Evolutionary conservation across 64 coral and sea anemone genomes (phyloP), one percentile per base, ranked within the genome.

Genomic region (Actinia equina): DNA sequence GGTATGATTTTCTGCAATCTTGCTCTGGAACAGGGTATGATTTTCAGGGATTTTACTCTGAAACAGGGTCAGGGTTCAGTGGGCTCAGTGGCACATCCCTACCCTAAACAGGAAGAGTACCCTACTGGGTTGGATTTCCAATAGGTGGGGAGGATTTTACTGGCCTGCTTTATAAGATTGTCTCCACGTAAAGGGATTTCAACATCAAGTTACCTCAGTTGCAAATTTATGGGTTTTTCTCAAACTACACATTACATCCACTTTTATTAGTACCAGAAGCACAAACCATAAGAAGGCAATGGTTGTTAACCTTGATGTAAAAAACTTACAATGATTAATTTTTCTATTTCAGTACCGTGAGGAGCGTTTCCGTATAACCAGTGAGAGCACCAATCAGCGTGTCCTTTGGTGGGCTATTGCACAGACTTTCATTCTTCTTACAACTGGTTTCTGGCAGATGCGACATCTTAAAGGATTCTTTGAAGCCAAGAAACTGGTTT

Each of bases 371-470:
- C 88, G 97, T 52, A 49, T 55, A 71, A 99, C 97, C 37, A 99
- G 97, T 85, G 97, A 99, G 79, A 99, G 97, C 43, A 99, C 97
- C 6, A 99, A 99, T 82, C 97, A 99, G 61, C 82, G 97, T 59
- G 97, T 99, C 1, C 78, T 99, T 13, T 99, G 97, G 97, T 99
- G 97, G 97, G 93, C 97, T 25, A 80, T 99, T 26, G 97, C 88
- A 76, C 97, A 99, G 80, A 99, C 97, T 11, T 71, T 99, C 55
- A 99, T 99, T 79, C 91, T 99, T 6, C 56, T 99, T 59, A 42
- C 86, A 7, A 99, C 97, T 43, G 97, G 97, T 61, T 99, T 99
- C 67, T 99, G 97, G 97, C 97, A 99, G 83, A 99, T 99, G 97
- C 83, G 97, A 87, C 97, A 99, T 90, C 93, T 99, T 37, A 99